These are phyloP conservation scores for Drosophila quinaria DNA, from an alignment of 2,888 invertebrate species.

Conservation along the genomic window DNA sequence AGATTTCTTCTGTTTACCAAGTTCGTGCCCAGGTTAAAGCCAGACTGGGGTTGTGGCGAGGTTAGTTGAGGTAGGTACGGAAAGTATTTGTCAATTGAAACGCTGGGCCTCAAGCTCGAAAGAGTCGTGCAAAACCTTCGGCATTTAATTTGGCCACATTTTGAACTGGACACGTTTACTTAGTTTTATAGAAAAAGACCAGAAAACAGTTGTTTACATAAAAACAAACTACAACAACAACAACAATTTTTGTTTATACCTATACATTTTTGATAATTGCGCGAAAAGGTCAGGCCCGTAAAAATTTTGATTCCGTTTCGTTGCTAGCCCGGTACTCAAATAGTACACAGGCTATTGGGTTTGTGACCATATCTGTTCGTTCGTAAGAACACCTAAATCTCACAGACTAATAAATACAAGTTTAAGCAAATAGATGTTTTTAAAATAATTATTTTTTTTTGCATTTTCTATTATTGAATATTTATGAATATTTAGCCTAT, in stretches of 20 bases:
- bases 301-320: slow-evolving; percentile 47
- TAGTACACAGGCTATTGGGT: not conserved
- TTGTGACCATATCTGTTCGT: not conserved
- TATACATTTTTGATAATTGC: slow-evolving; percentile 67
- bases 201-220: slow-evolving; percentile 59
- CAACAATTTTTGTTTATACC: slow-evolving; percentile 24
- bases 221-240: slow-evolving; percentile 19
- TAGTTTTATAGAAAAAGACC: slow-evolving; percentile 51
- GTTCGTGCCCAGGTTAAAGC: slow-evolving; percentile 58
- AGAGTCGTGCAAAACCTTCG: slow-evolving; percentile 79
- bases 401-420: no score
- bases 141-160: slow-evolving; percentile 78
- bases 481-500: no score
- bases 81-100: slow-evolving; percentile 74
- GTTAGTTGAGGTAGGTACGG: slow-evolving; percentile 62
- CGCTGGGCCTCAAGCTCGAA: slow-evolving; percentile 41
- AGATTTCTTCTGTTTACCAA: slow-evolving; percentile 59
- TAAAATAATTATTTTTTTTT: no score
- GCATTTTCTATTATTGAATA: no score
- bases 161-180: slow-evolving; percentile 69
- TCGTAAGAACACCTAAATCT: not conserved
- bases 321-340: slow-evolving; percentile 4
- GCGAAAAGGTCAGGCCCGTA: slow-evolving; percentile 70
- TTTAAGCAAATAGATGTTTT: no score
- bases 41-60: slow-evolving; percentile 49